Conservation (phyloP, 2,888 invertebrate species). For the Dryobotodes eremita region DNA sequence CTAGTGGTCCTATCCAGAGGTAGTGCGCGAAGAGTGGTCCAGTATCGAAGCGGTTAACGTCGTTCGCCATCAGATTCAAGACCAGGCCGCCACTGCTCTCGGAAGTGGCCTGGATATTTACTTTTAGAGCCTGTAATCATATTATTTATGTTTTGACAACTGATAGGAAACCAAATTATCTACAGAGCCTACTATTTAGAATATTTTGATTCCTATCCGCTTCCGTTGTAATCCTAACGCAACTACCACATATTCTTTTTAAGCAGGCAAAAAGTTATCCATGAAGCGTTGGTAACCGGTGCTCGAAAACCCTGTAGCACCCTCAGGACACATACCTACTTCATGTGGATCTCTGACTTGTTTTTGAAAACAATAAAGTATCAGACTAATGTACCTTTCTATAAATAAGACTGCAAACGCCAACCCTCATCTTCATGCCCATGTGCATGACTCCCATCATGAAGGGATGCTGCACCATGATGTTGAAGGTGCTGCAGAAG, state of each 20-base stretch:
- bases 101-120: constrained; percentile 84
- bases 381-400: constrained; percentile 91
- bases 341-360: neutral
- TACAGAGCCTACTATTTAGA: neutral
- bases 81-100: constrained; percentile 88
- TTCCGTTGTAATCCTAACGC: neutral
- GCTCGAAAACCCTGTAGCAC: neutral
- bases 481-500: constrained; percentile 91
- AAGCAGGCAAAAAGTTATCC: neutral
- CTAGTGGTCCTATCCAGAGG: constrained; percentile 94
- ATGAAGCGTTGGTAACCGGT: neutral
- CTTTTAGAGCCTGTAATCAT: constrained; percentile 82
- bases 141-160: neutral
- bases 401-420: constrained; percentile 95
- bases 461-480: constrained; percentile 93
- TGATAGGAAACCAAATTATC: neutral
- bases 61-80: constrained; percentile 93
- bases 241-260: neutral
- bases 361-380: neutral
- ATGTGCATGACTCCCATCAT: constrained; percentile 93
- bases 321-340: neutral
- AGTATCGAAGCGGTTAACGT: constrained; percentile 94
- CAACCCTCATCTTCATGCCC: constrained; percentile 95
- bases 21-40: constrained; percentile 93
- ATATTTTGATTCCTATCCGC: neutral